Evolutionary conservation across 2,797 vertebrate species (phyloP).

Genomic region (Diceros bicornis): DNA sequence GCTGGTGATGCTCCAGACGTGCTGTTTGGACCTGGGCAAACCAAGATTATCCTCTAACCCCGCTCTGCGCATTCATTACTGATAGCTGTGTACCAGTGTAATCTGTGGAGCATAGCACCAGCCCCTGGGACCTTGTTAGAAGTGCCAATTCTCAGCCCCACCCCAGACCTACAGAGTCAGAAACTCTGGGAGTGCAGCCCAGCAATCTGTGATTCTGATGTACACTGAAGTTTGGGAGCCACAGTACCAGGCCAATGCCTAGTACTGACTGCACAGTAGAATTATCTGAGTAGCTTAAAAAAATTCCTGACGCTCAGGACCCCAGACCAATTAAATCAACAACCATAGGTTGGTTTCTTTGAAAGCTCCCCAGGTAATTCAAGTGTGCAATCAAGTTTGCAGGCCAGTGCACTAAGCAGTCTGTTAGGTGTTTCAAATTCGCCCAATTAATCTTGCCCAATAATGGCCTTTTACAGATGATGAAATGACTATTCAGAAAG

Average conservation of each 20-base stretch:
- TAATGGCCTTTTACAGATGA: not conserved
- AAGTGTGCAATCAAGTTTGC: not conserved
- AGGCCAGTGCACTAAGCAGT: not conserved
- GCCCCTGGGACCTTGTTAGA: not conserved
- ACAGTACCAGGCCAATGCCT: not conserved
- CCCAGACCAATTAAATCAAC: not conserved
- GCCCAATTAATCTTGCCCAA: not conserved
- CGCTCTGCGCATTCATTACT: not conserved
- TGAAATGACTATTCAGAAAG: not conserved
- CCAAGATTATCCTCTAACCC: not conserved
- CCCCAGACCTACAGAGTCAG: not conserved
- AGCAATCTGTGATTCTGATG: not conserved
- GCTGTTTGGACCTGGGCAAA: not conserved
- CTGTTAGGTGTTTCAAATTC: not conserved
- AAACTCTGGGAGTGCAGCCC: not conserved
- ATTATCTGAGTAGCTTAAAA: not conserved
- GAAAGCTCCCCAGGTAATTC: not conserved
- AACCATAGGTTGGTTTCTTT: not conserved
- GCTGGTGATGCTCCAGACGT: not conserved
- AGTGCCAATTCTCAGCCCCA: not conserved
- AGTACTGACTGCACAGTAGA: not conserved
- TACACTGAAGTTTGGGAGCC: not conserved
- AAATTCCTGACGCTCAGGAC: not conserved
- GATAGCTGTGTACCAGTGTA: not conserved
- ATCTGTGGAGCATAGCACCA: not conserved